These are phyloP conservation scores for Antechinus stuartii DNA, from an alignment of 2,113 vertebrate genomes.

Conservation along the genomic window DNA sequence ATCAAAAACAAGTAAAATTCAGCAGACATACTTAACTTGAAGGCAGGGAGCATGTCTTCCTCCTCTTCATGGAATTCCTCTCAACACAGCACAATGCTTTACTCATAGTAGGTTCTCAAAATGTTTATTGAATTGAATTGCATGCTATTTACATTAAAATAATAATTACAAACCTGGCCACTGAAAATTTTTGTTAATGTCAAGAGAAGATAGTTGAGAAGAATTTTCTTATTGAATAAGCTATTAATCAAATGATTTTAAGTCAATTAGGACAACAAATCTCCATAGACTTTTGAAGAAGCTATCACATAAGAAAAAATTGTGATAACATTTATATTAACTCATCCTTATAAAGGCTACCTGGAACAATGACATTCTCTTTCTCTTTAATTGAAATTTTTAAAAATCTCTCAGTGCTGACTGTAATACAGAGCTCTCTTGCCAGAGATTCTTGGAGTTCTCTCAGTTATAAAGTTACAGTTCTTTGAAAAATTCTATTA, in stretches of 20 bases:
- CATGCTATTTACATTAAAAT: background rate
- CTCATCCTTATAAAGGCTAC: background rate
- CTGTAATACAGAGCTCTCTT: background rate
- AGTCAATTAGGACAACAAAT: slow-evolving; percentile 17
- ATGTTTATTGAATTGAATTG: background rate
- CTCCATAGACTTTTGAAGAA: slow-evolving; percentile 20
- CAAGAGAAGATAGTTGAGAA: background rate
- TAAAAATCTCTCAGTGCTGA: background rate
- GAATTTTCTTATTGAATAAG: background rate
- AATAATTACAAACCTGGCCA: background rate
- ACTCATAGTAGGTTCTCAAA: background rate
- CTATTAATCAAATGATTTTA: slow-evolving; percentile 18
- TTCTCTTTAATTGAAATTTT: background rate
- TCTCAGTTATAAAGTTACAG: background rate
- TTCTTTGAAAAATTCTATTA: background rate
- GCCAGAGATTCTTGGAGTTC: background rate
- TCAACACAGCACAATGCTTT: background rate
- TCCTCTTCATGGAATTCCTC: background rate
- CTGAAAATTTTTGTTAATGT: background rate
- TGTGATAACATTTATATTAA: background rate
- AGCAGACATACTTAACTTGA: background rate
- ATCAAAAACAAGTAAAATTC: background rate
- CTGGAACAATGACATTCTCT: background rate
- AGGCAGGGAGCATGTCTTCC: background rate
- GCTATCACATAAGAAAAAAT: background rate